These are phyloP conservation scores for Cinara cedri DNA, from an alignment of 2,888 invertebrate species.

Conservation along the genomic window DNA sequence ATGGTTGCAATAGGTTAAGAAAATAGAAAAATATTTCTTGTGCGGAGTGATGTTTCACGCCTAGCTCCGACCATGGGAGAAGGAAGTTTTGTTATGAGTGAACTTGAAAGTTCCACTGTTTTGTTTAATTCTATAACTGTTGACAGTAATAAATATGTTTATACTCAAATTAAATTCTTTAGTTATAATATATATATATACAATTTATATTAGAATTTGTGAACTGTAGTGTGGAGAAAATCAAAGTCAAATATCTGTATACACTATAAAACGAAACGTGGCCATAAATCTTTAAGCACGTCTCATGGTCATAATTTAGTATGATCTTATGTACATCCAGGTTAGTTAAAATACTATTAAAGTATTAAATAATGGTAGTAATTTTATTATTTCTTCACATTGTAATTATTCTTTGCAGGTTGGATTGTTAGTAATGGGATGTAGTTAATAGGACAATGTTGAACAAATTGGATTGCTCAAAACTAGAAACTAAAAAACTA, in stretches of 20 bases:
- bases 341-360: slow-evolving; percentile 62
- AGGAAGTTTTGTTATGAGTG: slow-evolving; percentile 78
- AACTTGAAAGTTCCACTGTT: slow-evolving; percentile 74
- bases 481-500: too few relatives aligned
- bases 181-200: slow-evolving; percentile 64
- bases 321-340: slow-evolving; percentile 84
- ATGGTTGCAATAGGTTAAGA: slow-evolving; percentile 82
- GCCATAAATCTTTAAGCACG: slow-evolving; percentile 74
- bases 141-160: slow-evolving; percentile 38
- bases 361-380: too few relatives aligned
- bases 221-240: slow-evolving; percentile 91
- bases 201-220: slow-evolving; percentile 62
- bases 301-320: slow-evolving; percentile 65
- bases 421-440: slow-evolving; percentile 88
- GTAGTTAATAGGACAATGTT: slow-evolving; percentile 71
- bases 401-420: slow-evolving; percentile 65
- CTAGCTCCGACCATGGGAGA: slow-evolving; percentile 71
- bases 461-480: slow-evolving; percentile 87
- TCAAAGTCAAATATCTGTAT: slow-evolving; percentile 79
- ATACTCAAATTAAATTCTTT: neutral
- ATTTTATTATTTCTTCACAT: neutral
- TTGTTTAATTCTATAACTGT: slow-evolving; percentile 63
- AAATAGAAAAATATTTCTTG: slow-evolving; percentile 78
- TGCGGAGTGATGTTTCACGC: slow-evolving; percentile 70
- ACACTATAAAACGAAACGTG: slow-evolving; percentile 73